Conservation (phyloP, 2,888 invertebrate species). For the Noctua comes region DNA sequence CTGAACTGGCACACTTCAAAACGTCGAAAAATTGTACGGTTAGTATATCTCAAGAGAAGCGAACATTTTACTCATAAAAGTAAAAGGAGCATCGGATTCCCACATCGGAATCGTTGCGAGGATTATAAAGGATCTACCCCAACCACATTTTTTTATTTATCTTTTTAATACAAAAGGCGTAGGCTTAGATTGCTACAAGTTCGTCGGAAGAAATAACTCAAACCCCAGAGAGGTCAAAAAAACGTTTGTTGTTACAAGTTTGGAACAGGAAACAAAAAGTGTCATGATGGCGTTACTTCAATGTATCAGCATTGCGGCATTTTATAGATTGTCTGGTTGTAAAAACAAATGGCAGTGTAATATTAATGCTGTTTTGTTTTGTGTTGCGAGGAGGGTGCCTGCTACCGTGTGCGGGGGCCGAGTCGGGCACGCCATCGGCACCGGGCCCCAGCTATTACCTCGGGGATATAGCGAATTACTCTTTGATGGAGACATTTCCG, state of each 20-base stretch:
- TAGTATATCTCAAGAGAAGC: neutral
- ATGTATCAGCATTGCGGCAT: conserved; percentile 57
- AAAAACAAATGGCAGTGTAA: conserved; percentile 70
- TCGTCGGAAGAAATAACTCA: conserved; percentile 80
- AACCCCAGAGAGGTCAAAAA: conserved; percentile 68
- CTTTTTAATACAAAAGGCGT: conserved; percentile 60
- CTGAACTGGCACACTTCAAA: conserved; percentile 21
- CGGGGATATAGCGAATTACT: conserved; percentile 74
- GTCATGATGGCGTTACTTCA: conserved; percentile 64
- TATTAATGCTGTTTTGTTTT: conserved; percentile 63
- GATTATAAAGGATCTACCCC: conserved; percentile 67
- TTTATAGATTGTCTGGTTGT: conserved; percentile 59
- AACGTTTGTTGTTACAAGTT: conserved; percentile 73
- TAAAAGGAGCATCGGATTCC: conserved; percentile 40
- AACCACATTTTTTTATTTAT: conserved; percentile 66
- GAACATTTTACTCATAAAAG: conserved; percentile 15
- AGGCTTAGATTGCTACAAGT: conserved; percentile 62
- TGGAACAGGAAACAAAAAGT: conserved; percentile 71
- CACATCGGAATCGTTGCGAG: conserved; percentile 42
- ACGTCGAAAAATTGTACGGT: conserved; percentile 6
- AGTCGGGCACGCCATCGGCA: conserved; percentile 38
- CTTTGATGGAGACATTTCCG: conserved; percentile 70
- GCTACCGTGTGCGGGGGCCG: conserved; percentile 55
- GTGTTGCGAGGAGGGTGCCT: conserved; percentile 57
- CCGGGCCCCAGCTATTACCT: conserved; percentile 64